phyloP scores from a whole-genome alignment of 1,140 invertebrate species.

The Aphidius ervi region DNA sequence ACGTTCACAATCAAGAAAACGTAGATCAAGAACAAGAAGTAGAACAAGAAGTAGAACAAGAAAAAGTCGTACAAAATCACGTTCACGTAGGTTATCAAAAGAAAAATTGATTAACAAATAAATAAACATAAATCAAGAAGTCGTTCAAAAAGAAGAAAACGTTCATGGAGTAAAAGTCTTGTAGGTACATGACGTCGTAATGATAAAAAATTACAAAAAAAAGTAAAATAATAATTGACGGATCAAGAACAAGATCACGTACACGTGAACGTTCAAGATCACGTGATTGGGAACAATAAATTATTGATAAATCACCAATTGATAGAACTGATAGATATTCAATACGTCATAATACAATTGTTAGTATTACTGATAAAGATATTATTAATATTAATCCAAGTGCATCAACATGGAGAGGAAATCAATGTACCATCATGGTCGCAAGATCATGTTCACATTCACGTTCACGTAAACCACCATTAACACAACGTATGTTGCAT shows the following conservation, averaged over 20 bases:
- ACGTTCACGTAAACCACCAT: slow-evolving; percentile 41
- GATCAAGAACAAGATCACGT: slow-evolving; percentile 41
- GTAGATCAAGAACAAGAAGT: background rate
- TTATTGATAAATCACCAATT: background rate
- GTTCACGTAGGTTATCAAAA: slow-evolving; percentile 28
- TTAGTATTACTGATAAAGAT: background rate
- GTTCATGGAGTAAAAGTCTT: slow-evolving; percentile 38
- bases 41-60: background rate
- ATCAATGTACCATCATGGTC: slow-evolving; percentile 52
- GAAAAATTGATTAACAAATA: slow-evolving; percentile 42
- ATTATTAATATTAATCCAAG: background rate
- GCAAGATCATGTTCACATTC: slow-evolving; percentile 51
- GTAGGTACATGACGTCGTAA: slow-evolving; percentile 22
- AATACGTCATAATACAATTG: slow-evolving; percentile 14
- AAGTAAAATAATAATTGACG: slow-evolving; percentile 23
- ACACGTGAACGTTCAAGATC: slow-evolving; percentile 34
- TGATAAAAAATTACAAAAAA: slow-evolving; percentile 35
- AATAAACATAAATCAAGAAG: slow-evolving; percentile 44
- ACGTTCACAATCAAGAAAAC: slow-evolving; percentile 6
- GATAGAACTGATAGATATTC: slow-evolving; percentile 27
- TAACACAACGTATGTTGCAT: too few species aligned
- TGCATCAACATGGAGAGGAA: slow-evolving; percentile 36
- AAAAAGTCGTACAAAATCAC: background rate
- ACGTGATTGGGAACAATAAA: slow-evolving; percentile 27
- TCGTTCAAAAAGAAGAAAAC: slow-evolving; percentile 34